phyloP scores from a whole-genome alignment of 2,888 invertebrate species.

The Melanchra persicariae region DNA sequence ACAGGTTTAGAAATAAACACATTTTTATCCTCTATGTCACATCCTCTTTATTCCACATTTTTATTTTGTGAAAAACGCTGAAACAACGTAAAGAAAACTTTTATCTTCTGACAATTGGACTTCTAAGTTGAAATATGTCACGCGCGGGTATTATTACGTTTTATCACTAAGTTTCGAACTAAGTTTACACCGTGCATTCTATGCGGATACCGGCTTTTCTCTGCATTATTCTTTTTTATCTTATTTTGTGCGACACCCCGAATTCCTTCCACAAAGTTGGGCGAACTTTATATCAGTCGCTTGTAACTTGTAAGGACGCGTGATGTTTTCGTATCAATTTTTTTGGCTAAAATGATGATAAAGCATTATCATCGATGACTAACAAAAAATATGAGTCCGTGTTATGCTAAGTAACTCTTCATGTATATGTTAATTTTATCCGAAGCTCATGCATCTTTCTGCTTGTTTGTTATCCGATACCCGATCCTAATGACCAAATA shows the following conservation, averaged over 20 bases:
- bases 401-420: constrained; percentile 53
- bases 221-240: constrained; percentile 59
- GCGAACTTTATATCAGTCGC: constrained; percentile 41
- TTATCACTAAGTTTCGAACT: constrained; percentile 64
- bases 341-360: constrained; percentile 29
- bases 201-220: constrained; percentile 41
- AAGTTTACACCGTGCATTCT: constrained; percentile 59
- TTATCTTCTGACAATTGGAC: constrained; percentile 63
- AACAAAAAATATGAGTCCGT: constrained; percentile 42
- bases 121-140: constrained; percentile 62
- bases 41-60: constrained; percentile 33
- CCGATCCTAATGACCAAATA: constrained; percentile 41
- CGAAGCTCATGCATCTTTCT: constrained; percentile 40
- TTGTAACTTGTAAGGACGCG: constrained; percentile 44
- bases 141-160: constrained; percentile 63
- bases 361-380: constrained; percentile 34
- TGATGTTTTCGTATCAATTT: constrained; percentile 24
- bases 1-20: constrained; percentile 47
- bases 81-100: constrained; percentile 54
- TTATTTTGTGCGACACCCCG: constrained; percentile 41
- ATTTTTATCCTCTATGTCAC: constrained; percentile 35
- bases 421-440: constrained; percentile 57
- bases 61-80: constrained; percentile 48
- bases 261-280: constrained; percentile 50
- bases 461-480: constrained; percentile 35